Conservation (phyloP, 2,888 invertebrate genomes). For the Pristionchus entomophagus region DNA sequence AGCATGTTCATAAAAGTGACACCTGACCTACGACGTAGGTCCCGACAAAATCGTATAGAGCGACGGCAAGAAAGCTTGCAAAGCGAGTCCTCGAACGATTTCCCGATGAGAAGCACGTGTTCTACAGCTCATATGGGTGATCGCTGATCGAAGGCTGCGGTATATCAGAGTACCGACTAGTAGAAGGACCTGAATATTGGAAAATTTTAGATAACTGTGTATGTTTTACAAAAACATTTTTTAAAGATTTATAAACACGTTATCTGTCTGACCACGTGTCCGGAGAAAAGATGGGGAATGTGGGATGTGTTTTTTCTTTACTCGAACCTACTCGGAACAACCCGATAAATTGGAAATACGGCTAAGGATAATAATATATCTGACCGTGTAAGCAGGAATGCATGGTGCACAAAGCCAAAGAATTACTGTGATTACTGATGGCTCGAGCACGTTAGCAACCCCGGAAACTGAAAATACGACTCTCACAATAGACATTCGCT, state of each 20-base stretch:
- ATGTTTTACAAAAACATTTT: too few species aligned
- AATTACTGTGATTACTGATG: neutral
- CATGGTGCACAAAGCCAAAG: neutral
- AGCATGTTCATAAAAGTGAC: too few species aligned
- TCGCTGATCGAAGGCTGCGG: neutral
- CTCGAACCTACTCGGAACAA: too few species aligned
- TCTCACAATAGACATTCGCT: too few species aligned
- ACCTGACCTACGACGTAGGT: neutral
- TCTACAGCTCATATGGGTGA: slow-evolving; percentile 3
- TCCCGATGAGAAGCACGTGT: neutral
- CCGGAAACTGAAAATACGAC: neutral
- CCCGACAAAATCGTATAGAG: neutral
- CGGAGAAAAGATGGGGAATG: too few species aligned
- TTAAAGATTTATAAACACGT: too few species aligned
- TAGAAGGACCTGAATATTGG: neutral
- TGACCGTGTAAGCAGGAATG: neutral
- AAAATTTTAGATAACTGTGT: too few species aligned
- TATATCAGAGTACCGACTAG: neutral
- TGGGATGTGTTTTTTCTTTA: too few species aligned
- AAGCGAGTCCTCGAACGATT: neutral
- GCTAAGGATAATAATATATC: neutral
- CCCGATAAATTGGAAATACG: too few species aligned
- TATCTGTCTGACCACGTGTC: too few species aligned
- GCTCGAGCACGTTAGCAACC: neutral
- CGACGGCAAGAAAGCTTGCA: neutral